Evolutionary conservation across 2,888 invertebrate genomes (phyloP), one percentile per base, ranked within the genome.

Genomic region (Athalia rosae): DNA sequence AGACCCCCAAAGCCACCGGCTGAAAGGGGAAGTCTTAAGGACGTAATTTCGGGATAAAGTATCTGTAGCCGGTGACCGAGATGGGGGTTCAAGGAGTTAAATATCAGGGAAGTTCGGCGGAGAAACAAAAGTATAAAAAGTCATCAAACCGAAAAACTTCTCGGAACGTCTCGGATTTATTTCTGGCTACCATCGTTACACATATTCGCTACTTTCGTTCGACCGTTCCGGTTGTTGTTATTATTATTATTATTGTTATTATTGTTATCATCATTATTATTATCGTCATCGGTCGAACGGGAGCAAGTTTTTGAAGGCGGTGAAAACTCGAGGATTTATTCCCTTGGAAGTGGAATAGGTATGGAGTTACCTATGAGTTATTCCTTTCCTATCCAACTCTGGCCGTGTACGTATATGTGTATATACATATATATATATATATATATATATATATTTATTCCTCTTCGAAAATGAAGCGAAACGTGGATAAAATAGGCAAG

Each of bases 331-430:
- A 13, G 71, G 71, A 71, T 58, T 71, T 58, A 71, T 58, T 6
- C 58, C 9, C 45, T n/a, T 64, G 13, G 47, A 28, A 58, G 15
- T 53, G 28, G 28, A 28, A 28, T 28, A 28, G 28, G 28, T 28
- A 28, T 28, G n/a, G n/a, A 28, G 28, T 28, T 28, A 28, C 28
- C 28, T 28, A 28, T 56, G 58, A 71, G 71, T 71, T 71, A 71
- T 71, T 71, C 56, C 58, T 71, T 71, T 71, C 58, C 71, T 58
- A 71, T 71, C 58, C 71, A 71, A 71, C 56, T 58, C 71, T n/a
- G 28, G 56, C 56, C n/a, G n/a, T n/a, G n/a, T n/a, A n/a, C n/a
- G n/a, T n/a, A n/a, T n/a, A n/a, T n/a, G n/a, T n/a, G n/a, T 41
- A 71, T 71, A 71, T 71, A 71, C 58, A 58, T 28, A 28, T 28